phyloP scores from a whole-genome alignment of 2,888 invertebrate species.

The Amphipoea oculea region DNA sequence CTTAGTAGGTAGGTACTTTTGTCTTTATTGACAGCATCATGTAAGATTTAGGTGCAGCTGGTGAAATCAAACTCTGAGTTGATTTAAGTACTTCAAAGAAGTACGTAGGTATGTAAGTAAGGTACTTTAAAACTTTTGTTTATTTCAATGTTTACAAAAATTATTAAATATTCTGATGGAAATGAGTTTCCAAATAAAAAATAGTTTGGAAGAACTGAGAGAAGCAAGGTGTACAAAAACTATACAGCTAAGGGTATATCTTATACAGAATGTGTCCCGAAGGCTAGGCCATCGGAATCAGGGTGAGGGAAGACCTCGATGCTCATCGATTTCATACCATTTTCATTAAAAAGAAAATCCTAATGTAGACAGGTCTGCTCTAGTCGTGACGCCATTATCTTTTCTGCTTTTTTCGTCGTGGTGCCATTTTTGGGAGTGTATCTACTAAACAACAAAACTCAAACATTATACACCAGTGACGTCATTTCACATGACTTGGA shows the following conservation, averaged over 20 bases:
- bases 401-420: too few species aligned
- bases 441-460: neutral
- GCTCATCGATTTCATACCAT: too few species aligned
- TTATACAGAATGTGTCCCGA: too few species aligned
- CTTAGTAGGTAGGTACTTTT: neutral
- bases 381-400: neutral
- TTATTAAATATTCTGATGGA: too few species aligned
- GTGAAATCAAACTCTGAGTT: neutral
- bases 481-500: constrained; percentile 52
- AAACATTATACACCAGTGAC: constrained; percentile 45
- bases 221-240: neutral
- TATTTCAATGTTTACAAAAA: too few species aligned
- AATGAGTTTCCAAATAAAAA: neutral
- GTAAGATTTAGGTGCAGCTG: neutral
- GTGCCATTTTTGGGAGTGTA: too few species aligned
- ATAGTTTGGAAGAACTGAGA: neutral
- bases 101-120: too few species aligned
- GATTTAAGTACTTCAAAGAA: neutral
- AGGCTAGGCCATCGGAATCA: too few species aligned
- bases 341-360: neutral
- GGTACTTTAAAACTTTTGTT: too few species aligned
- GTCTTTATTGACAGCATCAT: neutral
- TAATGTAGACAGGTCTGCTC: too few species aligned
- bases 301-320: too few species aligned
- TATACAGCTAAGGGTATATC: too few species aligned